phyloP scores from a whole-genome alignment of 2,113 vertebrate species.

The Haemorhous mexicanus region DNA sequence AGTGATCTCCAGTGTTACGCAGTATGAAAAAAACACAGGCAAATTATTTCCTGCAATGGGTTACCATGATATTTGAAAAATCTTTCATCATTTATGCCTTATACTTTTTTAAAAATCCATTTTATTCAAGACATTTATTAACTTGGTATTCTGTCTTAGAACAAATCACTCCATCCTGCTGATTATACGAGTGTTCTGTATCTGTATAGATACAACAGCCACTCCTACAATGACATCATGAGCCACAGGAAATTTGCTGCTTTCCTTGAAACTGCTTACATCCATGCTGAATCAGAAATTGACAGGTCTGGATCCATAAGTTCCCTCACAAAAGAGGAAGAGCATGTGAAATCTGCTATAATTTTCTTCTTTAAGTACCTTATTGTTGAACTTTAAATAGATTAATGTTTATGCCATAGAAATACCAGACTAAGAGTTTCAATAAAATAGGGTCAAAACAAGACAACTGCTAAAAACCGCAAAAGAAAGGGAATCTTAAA shows the following conservation, averaged over 20 bases:
- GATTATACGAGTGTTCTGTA: neutral
- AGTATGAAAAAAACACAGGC: neutral
- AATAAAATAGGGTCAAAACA: neutral
- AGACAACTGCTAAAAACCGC: neutral
- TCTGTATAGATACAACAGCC: neutral
- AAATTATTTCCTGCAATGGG: neutral
- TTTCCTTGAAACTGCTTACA: neutral
- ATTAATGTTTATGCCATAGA: neutral
- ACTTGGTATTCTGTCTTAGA: neutral
- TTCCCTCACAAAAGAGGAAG: neutral
- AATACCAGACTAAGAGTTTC: neutral
- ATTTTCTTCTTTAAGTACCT: neutral
- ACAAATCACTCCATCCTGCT: neutral
- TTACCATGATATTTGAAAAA: neutral
- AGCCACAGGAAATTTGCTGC: neutral
- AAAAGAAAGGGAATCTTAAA: neutral
- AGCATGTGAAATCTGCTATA: neutral
- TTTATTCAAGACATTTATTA: neutral
- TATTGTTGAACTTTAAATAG: neutral
- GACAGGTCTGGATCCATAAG: neutral
- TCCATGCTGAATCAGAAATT: neutral
- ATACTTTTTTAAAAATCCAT: neutral
- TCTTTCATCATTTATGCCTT: neutral
- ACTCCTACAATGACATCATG: neutral
- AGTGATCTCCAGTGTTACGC: neutral